phyloP scores from a whole-genome alignment of 2,113 vertebrate species.

The Stercorarius parasiticus region DNA sequence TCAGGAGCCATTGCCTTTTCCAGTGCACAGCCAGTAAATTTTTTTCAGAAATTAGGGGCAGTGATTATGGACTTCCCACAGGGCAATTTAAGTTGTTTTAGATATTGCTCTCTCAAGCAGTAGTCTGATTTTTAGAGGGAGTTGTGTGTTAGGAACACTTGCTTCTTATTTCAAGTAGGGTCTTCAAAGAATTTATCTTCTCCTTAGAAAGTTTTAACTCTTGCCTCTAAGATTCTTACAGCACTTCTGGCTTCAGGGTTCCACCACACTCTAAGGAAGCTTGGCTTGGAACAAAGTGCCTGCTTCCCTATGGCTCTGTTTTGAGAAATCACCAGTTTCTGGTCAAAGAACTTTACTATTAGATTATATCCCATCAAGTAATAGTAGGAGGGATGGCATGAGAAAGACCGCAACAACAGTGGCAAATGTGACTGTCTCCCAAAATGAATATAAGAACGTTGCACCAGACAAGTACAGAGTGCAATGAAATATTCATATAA shows the following conservation, averaged over 20 bases:
- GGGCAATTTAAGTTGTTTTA: neutral
- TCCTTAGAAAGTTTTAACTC: neutral
- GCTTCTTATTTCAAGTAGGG: neutral
- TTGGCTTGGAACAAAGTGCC: neutral
- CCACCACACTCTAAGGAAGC: neutral
- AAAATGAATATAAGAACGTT: neutral
- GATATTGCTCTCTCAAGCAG: neutral
- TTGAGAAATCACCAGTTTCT: neutral
- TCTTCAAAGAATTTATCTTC: neutral
- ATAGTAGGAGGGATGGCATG: neutral
- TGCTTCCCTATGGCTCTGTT: neutral
- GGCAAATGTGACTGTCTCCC: neutral
- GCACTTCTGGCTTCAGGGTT: neutral
- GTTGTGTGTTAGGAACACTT: neutral
- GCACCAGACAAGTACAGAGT: neutral
- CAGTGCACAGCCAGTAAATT: neutral
- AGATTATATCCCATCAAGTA: neutral
- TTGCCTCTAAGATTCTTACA: neutral
- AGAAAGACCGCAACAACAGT: neutral
- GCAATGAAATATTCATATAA: neutral
- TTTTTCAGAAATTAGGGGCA: neutral
- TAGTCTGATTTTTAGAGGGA: neutral
- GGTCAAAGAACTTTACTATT: neutral
- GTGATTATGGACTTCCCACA: neutral
- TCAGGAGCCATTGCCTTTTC: neutral